Conservation (phyloP, 2,113 vertebrate species). For the Alces alces region DNA sequence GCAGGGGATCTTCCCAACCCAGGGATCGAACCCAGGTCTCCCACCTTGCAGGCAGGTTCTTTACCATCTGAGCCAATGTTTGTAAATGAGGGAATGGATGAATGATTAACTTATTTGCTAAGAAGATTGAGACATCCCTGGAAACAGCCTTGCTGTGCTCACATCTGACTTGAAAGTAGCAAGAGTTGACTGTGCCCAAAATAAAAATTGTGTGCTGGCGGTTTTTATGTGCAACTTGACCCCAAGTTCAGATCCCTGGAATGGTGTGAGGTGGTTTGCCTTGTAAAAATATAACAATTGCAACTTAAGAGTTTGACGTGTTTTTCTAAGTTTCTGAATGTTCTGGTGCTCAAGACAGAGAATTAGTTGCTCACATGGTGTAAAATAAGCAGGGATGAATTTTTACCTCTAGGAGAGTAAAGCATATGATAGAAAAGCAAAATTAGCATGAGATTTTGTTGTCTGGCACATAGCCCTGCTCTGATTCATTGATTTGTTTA, state of each 20-base stretch:
- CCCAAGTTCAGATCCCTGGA: not conserved
- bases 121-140: not conserved
- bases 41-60: not conserved
- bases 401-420: slow-evolving; percentile 1
- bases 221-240: not conserved
- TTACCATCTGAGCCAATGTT: not conserved
- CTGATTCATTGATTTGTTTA: not conserved
- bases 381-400: not conserved
- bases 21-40: not conserved
- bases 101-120: not conserved
- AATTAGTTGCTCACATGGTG: not conserved
- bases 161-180: not conserved
- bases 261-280: not conserved
- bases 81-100: not conserved
- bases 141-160: not conserved
- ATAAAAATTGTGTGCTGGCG: not conserved
- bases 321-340: not conserved
- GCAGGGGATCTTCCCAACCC: not conserved
- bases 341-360: not conserved
- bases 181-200: not conserved
- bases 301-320: not conserved
- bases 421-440: not conserved
- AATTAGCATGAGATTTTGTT: not conserved
- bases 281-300: not conserved
- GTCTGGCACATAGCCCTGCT: not conserved